Evolutionary conservation across 2,113 vertebrate species (phyloP).

Genomic region (Prionailurus viverrinus): DNA sequence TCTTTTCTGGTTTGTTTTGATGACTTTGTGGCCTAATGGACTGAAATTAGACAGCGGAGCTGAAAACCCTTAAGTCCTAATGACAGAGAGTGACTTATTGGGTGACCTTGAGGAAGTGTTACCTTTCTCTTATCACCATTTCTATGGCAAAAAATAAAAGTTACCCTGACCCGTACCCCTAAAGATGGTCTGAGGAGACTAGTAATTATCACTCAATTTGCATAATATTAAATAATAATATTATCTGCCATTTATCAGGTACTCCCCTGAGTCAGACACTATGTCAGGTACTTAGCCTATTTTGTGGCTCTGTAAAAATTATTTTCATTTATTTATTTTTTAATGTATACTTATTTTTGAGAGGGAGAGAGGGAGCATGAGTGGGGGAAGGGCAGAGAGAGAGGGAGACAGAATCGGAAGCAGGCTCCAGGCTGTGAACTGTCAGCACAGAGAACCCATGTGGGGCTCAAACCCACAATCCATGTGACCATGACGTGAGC

Average conservation of each 20-base stretch:
- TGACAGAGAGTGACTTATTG: slow-evolving; percentile 68
- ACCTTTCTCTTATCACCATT: background rate
- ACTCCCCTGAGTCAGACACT: background rate
- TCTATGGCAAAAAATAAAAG: slow-evolving; percentile 53
- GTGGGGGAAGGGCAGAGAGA: too few species aligned
- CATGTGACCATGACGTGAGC: too few species aligned
- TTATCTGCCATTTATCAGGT: background rate
- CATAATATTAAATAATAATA: background rate
- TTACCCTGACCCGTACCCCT: background rate
- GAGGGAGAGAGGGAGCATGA: too few species aligned
- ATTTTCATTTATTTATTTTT: too few species aligned
- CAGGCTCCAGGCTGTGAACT: too few species aligned
- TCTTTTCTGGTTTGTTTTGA: slow-evolving; percentile 79
- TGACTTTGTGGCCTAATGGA: slow-evolving; percentile 81
- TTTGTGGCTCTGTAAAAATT: background rate
- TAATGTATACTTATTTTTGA: too few species aligned
- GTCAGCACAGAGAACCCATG: too few species aligned
- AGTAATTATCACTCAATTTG: background rate
- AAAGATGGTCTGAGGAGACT: background rate
- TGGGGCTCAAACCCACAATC: too few species aligned
- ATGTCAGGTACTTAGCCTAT: background rate
- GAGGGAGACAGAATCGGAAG: too few species aligned
- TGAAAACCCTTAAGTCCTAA: slow-evolving; percentile 68
- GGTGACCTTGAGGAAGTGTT: slow-evolving; percentile 70
- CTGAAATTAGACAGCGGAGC: slow-evolving; percentile 68